phyloP scores from a whole-genome alignment of 2,797 vertebrate species.

The Poeciliopsis infans region DNA sequence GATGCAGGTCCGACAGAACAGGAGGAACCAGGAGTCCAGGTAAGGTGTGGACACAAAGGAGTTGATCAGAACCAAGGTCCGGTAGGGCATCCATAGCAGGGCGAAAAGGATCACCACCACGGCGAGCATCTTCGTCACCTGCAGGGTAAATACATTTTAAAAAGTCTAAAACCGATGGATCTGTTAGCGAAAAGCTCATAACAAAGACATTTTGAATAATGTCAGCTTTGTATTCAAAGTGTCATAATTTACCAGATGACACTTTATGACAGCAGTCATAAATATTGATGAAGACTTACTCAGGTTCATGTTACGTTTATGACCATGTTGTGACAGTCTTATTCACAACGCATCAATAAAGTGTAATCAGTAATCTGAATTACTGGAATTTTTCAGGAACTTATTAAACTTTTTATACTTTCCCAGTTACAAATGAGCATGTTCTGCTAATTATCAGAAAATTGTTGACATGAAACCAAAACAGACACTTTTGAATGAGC shows the following conservation, averaged over 20 bases:
- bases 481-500: background rate
- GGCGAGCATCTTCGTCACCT: slow-evolving; percentile 87
- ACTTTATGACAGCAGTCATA: too few species aligned
- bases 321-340: too few species aligned
- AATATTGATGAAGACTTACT: too few species aligned
- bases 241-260: too few species aligned
- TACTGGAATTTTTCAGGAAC: background rate
- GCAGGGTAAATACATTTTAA: background rate
- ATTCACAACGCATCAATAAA: too few species aligned
- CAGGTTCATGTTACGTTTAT: too few species aligned
- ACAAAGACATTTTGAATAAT: too few species aligned
- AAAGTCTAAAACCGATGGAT: too few species aligned
- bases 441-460: background rate
- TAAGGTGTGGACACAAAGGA: slow-evolving; percentile 83
- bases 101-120: slow-evolving; percentile 84
- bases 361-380: background rate
- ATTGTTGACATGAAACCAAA: background rate
- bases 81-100: slow-evolving; percentile 85
- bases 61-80: slow-evolving; percentile 84
- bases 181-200: too few species aligned
- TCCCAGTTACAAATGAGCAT: background rate
- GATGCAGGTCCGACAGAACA: slow-evolving; percentile 84
- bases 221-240: too few species aligned
- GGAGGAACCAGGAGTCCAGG: slow-evolving; percentile 83
- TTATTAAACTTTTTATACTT: background rate